Percentiles rank a stretch among this genome's conserved stretches.
These are phyloP conservation scores for Tauraco erythrolophus DNA, from an alignment of 2,113 vertebrate genomes.

Conservation along the genomic window DNA sequence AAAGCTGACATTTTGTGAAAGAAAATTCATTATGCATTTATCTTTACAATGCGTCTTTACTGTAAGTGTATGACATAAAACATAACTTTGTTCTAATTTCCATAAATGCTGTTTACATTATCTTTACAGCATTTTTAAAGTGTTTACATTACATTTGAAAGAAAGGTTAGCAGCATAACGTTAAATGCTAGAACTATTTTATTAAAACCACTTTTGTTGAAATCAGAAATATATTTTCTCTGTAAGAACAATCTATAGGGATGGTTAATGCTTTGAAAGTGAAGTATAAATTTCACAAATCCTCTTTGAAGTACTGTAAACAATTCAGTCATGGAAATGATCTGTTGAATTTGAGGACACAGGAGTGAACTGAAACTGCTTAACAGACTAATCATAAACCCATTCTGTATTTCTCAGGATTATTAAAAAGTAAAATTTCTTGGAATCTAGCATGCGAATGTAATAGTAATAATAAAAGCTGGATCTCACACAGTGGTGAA, in stretches of 20 bases:
- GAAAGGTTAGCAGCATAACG: background rate
- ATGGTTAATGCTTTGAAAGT: background rate
- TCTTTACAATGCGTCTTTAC: background rate
- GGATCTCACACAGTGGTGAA: background rate
- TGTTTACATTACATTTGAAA: background rate
- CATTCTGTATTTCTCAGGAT: background rate
- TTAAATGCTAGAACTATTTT: background rate
- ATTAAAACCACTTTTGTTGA: background rate
- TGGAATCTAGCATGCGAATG: background rate
- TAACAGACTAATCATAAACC: background rate
- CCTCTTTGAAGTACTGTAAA: background rate
- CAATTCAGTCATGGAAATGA: background rate
- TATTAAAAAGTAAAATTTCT: background rate
- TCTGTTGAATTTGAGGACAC: background rate
- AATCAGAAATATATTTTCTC: background rate
- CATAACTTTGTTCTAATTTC: background rate
- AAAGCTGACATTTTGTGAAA: background rate
- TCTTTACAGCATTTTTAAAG: background rate
- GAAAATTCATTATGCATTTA: background rate
- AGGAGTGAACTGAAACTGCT: background rate
- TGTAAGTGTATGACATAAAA: background rate
- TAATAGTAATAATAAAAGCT: background rate
- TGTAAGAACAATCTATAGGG: background rate
- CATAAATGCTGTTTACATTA: background rate
- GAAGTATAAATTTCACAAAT: background rate